These are phyloP conservation scores for Buathra laborator DNA, from an alignment of 2,888 invertebrate species.

Conservation along the genomic window DNA sequence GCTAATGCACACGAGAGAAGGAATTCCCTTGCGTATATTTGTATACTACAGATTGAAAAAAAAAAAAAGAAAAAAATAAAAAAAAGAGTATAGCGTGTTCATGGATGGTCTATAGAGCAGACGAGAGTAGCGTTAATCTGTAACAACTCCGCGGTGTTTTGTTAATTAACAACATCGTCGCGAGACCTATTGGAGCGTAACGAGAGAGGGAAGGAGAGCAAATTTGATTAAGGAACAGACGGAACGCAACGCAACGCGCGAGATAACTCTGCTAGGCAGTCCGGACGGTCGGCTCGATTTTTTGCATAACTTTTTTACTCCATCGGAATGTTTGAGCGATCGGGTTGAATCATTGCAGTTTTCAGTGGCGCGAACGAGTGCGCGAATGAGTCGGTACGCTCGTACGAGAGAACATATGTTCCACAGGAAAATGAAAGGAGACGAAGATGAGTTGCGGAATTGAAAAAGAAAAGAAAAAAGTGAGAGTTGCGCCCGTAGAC, in stretches of 20 bases:
- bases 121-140: constrained; percentile 38
- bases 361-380: neutral
- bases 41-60: neutral
- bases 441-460: neutral
- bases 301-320: neutral
- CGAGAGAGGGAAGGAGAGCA: constrained; percentile 63
- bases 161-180: constrained; percentile 76
- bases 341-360: neutral
- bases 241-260: neutral
- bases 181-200: constrained; percentile 76
- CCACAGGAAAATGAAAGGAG: constrained; percentile 32
- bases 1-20: neutral
- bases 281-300: neutral
- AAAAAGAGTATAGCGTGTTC: neutral
- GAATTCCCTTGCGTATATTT: constrained; percentile 21
- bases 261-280: neutral
- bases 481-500: neutral
- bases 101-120: constrained; percentile 20
- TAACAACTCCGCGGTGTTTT: constrained; percentile 65
- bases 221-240: constrained; percentile 38
- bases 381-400: no score
- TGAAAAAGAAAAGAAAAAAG: neutral
- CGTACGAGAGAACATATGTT: constrained; percentile 29
- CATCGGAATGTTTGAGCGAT: constrained; percentile 4
- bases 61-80: neutral